phyloP scores from a whole-genome alignment of 2,888 invertebrate genomes.

The Troilus luridus region DNA sequence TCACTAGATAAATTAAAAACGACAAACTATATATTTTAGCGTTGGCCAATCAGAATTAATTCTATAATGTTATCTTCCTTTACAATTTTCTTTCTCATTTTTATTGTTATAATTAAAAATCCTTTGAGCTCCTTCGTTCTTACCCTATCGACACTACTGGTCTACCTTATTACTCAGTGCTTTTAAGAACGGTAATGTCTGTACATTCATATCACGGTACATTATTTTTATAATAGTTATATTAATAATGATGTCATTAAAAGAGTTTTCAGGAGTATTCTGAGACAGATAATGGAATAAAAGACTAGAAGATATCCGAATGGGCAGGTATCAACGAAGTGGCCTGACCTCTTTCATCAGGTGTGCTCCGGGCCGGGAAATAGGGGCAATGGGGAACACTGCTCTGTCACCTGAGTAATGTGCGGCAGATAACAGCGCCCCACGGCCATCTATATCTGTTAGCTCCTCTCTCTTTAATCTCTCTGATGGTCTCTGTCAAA shows the following conservation, averaged over 20 bases:
- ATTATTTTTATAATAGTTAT: no score
- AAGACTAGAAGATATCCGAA: neutral
- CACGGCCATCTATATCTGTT: conserved; percentile 11
- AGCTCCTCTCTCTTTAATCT: neutral
- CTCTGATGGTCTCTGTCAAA: neutral
- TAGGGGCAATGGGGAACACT: neutral
- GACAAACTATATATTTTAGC: no score
- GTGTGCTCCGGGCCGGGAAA: neutral
- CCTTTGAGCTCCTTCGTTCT: no score
- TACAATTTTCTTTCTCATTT: no score
- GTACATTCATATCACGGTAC: no score
- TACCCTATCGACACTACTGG: no score
- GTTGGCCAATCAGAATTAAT: no score
- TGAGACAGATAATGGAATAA: neutral
- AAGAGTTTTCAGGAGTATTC: neutral
- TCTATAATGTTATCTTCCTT: no score
- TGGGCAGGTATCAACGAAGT: neutral
- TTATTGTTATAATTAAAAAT: no score
- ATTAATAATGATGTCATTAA: neutral
- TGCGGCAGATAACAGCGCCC: neutral
- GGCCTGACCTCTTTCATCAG: neutral
- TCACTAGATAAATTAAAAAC: no score
- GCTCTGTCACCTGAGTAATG: neutral
- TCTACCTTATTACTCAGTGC: no score
- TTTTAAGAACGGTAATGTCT: no score